Percentiles rank a stretch among this genome's conserved stretches.
Conservation (phyloP, 2,113 vertebrate genomes). For the Corvus moneduloides region DNA sequence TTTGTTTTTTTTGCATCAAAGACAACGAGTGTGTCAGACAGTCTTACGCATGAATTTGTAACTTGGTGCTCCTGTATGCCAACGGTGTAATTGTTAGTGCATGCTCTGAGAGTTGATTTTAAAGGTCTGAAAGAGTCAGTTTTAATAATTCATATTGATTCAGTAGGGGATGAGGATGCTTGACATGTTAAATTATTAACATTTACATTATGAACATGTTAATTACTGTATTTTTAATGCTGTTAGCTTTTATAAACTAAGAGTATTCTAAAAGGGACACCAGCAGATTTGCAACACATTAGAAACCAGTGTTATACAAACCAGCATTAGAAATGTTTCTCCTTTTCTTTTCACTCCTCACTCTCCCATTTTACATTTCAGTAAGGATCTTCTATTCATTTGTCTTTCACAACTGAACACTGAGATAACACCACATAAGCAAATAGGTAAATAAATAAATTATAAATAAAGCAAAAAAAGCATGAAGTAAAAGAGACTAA, state of each 20-base stretch:
- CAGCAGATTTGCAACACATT: background rate
- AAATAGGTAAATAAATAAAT: background rate
- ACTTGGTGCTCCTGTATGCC: background rate
- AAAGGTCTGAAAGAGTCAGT: slow-evolving; percentile 37
- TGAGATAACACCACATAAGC: background rate
- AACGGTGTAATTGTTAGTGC: background rate
- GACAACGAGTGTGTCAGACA: slow-evolving; percentile 47
- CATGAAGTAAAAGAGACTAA: background rate
- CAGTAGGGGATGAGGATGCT: slow-evolving; percentile 37
- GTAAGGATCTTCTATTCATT: background rate
- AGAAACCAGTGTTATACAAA: background rate
- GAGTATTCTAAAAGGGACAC: slow-evolving; percentile 4
- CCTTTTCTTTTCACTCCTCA: background rate
- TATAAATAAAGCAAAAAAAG: accelerated
- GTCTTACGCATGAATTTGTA: slow-evolving; percentile 40
- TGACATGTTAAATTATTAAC: slow-evolving; percentile 56
- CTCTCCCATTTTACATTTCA: background rate
- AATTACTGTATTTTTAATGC: slow-evolving; percentile 55
- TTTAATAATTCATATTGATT: slow-evolving; percentile 68
- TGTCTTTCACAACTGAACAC: background rate
- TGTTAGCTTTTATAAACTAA: slow-evolving; percentile 20
- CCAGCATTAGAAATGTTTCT: background rate
- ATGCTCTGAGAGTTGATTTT: slow-evolving; percentile 56
- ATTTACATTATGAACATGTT: slow-evolving; percentile 50
- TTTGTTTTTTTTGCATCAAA: slow-evolving; percentile 45